Evolutionary conservation across 92 coral and sea anemone genomes (phyloP).

Genomic region (Heteractis magnifica): DNA sequence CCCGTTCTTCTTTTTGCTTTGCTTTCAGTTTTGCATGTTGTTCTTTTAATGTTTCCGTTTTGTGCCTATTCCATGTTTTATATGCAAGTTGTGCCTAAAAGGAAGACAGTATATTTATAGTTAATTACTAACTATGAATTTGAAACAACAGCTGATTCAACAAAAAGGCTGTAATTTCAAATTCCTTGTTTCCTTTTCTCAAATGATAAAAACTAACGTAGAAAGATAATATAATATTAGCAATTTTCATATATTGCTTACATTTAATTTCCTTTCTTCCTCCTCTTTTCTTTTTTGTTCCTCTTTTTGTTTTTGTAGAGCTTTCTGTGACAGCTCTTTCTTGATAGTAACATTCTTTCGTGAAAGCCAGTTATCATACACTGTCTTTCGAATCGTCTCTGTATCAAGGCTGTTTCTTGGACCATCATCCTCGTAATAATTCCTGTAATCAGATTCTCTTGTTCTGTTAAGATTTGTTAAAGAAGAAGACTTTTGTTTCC

Average conservation of each 20-base stretch:
- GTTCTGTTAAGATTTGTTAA: slow-evolving; percentile 59
- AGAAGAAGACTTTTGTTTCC: slow-evolving; percentile 70
- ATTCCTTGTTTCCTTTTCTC: too few relatives aligned
- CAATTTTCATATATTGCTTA: slow-evolving; percentile 13
- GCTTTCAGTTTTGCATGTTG: slow-evolving; percentile 48
- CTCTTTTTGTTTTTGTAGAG: slow-evolving; percentile 64
- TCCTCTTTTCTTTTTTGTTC: slow-evolving; percentile 68
- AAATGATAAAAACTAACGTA: too few relatives aligned
- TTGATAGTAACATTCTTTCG: slow-evolving; percentile 65
- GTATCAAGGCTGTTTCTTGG: slow-evolving; percentile 65
- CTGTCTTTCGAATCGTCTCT: slow-evolving; percentile 70
- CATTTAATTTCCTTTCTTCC: slow-evolving; percentile 47
- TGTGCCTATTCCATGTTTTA: slow-evolving; percentile 68
- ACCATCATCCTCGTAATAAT: slow-evolving; percentile 46
- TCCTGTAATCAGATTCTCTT: slow-evolving; percentile 37
- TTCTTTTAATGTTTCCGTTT: slow-evolving; percentile 56
- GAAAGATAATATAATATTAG: too few relatives aligned
- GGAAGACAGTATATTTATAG: neutral
- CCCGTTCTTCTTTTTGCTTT: slow-evolving; percentile 60
- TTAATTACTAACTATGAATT: neutral
- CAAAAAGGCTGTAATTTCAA: neutral
- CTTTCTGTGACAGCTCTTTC: slow-evolving; percentile 59
- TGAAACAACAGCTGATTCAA: neutral
- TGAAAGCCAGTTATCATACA: slow-evolving; percentile 77
- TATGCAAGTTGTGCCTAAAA: slow-evolving; percentile 76